Conservation (phyloP, 1,140 invertebrate species). For the Drosophila pallidifrons region DNA sequence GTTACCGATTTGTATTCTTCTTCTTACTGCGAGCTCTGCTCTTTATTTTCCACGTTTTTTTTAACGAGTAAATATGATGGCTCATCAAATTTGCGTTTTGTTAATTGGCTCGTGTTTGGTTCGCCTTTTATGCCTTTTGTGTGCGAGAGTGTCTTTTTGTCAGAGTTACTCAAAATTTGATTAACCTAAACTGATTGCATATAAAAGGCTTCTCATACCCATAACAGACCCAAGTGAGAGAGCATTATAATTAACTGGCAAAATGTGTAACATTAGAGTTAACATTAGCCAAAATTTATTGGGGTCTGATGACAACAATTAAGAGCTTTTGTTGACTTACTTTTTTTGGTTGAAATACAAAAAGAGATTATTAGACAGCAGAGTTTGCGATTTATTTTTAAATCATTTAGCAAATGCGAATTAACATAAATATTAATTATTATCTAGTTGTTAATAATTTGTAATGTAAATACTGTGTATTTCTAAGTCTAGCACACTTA, state of each 20-base stretch:
- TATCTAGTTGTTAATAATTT: too few species aligned
- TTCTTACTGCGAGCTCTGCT: not conserved
- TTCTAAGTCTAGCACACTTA: not conserved
- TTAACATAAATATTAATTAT: too few species aligned
- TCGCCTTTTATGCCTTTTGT: slow-evolving; percentile 2
- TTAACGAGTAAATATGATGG: slow-evolving; percentile 19
- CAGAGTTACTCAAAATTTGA: slow-evolving; percentile 44
- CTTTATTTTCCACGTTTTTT: slow-evolving; percentile 20
- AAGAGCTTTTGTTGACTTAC: too few species aligned
- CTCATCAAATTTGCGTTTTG: slow-evolving; percentile 66
- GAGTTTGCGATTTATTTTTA: not conserved
- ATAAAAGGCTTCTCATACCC: slow-evolving; percentile 22
- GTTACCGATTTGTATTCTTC: slow-evolving; percentile 44
- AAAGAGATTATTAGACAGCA: too few species aligned
- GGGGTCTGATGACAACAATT: not conserved
- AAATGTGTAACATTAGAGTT: slow-evolving; percentile 5
- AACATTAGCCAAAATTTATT: not conserved
- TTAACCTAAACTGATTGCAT: slow-evolving; percentile 55
- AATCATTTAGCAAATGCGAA: too few species aligned
- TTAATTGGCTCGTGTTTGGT: slow-evolving; percentile 43
- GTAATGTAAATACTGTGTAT: not conserved
- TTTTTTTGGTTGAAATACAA: too few species aligned
- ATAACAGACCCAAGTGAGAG: not conserved
- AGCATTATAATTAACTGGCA: slow-evolving; percentile 15
- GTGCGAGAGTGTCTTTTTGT: slow-evolving; percentile 12